phyloP scores from a whole-genome alignment of 2,888 invertebrate genomes.

The Petrolisthes cinctipes region DNA sequence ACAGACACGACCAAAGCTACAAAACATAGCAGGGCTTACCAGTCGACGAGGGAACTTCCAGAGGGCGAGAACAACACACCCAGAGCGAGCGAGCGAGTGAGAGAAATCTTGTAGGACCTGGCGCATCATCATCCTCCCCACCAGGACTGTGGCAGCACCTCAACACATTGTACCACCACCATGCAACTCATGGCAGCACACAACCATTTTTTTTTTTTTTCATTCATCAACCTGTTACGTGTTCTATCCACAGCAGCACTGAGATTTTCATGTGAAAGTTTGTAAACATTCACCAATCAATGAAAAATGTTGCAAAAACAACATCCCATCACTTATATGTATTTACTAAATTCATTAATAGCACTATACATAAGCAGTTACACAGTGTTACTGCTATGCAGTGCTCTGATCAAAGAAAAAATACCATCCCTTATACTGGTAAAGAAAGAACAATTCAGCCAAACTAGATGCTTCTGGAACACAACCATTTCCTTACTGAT shows the following conservation, averaged over 20 bases:
- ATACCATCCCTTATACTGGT: neutral
- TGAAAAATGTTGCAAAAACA: neutral
- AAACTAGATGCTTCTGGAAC: neutral
- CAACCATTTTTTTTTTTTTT: neutral
- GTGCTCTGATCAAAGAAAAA: neutral
- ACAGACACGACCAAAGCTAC: conserved; percentile 58
- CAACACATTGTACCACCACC: conserved; percentile 46
- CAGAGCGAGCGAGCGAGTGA: conserved; percentile 5
- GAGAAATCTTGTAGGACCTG: conserved; percentile 44
- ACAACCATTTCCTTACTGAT: neutral
- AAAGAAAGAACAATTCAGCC: neutral
- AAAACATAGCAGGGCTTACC: conserved; percentile 55
- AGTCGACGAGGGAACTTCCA: conserved; percentile 37
- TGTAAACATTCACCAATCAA: neutral
- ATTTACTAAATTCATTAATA: neutral
- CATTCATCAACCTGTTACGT: conserved; percentile 9
- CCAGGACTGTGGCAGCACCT: conserved; percentile 48
- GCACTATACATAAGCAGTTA: neutral
- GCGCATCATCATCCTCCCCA: conserved; percentile 36
- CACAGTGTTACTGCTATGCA: neutral
- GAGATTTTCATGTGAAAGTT: conserved; percentile 11
- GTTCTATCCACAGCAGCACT: conserved; percentile 15
- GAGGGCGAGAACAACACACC: conserved; percentile 49
- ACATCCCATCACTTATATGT: neutral
- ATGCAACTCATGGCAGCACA: neutral